Percentiles rank a stretch among this genome's conserved stretches.
Evolutionary conservation across 1,140 invertebrate genomes (phyloP).

Genomic region (Drosophila triauraria): DNA sequence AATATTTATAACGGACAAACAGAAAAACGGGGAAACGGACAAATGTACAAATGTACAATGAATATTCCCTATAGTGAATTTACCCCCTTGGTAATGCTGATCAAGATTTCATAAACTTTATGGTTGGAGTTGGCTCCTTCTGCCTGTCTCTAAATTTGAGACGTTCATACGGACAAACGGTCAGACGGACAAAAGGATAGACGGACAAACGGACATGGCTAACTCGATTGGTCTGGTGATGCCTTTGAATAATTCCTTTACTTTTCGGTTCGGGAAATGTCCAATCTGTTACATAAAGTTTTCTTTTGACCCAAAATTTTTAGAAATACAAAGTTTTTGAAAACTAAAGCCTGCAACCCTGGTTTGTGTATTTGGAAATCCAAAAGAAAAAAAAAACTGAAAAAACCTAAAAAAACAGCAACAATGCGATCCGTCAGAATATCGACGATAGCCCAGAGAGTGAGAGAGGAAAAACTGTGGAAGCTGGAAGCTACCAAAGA

Average conservation of each 20-base stretch:
- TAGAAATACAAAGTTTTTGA: not conserved
- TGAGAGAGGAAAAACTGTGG: not conserved
- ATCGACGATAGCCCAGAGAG: constrained; percentile 4
- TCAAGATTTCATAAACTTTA: no score
- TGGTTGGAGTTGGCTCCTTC: no score
- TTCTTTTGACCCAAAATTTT: no score
- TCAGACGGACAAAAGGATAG: not conserved
- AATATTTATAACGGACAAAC: no score
- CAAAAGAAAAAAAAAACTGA: constrained; percentile 29
- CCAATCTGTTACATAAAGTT: no score
- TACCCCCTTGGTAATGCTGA: no score
- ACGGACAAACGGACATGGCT: not conserved
- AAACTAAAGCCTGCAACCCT: constrained; percentile 31
- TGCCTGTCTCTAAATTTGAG: no score
- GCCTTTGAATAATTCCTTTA: not conserved
- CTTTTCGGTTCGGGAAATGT: no score
- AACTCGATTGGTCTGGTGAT: not conserved
- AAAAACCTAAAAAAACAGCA: constrained; percentile 33
- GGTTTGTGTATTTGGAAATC: constrained; percentile 53
- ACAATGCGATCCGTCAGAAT: constrained; percentile 37
- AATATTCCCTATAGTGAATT: no score
- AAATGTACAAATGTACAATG: no score
- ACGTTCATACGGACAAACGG: not conserved
- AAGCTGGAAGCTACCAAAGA: constrained; percentile 10
- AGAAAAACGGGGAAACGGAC: no score